Evolutionary conservation across 2,888 invertebrate species (phyloP).

Genomic region (Tenthredo distinguenda): DNA sequence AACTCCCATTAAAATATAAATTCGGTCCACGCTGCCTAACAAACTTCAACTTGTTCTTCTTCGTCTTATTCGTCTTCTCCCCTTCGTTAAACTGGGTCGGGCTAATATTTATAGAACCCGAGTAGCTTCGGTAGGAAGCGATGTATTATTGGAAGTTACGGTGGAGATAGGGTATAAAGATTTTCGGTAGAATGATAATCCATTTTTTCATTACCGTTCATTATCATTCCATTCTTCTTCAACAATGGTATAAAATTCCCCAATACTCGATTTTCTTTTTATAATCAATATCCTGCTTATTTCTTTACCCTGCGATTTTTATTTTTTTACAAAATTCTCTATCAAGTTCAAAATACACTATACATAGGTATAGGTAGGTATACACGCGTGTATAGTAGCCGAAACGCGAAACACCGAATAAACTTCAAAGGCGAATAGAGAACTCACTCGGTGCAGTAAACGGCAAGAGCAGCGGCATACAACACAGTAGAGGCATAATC

Average conservation of each 20-base stretch:
- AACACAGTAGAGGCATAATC: background rate
- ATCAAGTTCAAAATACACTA: background rate
- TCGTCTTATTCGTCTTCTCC: slow-evolving; percentile 44
- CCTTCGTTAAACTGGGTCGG: slow-evolving; percentile 70
- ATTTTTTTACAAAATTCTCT: background rate
- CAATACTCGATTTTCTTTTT: background rate
- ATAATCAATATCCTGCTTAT: background rate
- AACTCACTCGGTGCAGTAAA: background rate
- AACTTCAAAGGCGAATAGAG: slow-evolving; percentile 28
- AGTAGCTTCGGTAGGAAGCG: slow-evolving; percentile 62
- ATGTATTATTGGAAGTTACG: slow-evolving; percentile 30
- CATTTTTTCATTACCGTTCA: background rate
- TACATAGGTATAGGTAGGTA: background rate
- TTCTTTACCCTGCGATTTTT: background rate
- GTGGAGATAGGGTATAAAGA: background rate
- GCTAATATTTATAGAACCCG: slow-evolving; percentile 72
- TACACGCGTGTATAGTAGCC: background rate
- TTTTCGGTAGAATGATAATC: background rate
- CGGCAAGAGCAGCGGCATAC: too few species aligned
- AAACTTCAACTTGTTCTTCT: background rate
- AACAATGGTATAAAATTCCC: background rate
- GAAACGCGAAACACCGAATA: slow-evolving; percentile 14
- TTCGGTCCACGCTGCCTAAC: background rate
- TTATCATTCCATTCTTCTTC: background rate
- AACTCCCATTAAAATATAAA: background rate